These are phyloP conservation scores for Hybognathus amarus DNA, from an alignment of 2,797 vertebrate genomes.

Conservation along the genomic window DNA sequence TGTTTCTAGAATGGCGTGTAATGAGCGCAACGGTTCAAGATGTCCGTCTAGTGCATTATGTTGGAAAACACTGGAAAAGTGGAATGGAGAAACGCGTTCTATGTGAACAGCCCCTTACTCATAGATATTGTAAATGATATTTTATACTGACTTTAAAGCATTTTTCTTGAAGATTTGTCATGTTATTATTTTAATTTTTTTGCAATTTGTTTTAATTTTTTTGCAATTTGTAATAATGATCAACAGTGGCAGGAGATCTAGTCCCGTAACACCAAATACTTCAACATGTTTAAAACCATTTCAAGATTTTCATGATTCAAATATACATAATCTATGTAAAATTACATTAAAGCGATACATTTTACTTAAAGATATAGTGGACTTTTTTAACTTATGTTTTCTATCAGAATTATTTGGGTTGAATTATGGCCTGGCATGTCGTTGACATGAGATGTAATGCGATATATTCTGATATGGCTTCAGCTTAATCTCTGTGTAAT, in stretches of 20 bases:
- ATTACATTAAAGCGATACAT: neutral
- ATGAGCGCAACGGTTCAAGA: too few species aligned
- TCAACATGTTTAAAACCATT: too few species aligned
- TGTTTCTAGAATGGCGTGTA: too few species aligned
- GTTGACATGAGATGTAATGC: neutral
- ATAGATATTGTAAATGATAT: neutral
- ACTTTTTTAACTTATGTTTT: neutral
- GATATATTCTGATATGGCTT: neutral
- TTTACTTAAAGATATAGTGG: neutral
- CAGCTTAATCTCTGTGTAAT: neutral
- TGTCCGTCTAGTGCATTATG: too few species aligned
- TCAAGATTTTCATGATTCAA: neutral
- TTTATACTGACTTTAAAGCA: too few species aligned
- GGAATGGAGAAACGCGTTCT: too few species aligned
- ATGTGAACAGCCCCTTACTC: too few species aligned
- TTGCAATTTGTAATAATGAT: neutral
- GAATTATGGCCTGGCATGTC: neutral
- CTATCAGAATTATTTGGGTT: neutral
- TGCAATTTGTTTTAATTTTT: neutral
- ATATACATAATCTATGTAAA: too few species aligned
- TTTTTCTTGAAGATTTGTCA: neutral
- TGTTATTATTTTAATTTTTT: neutral
- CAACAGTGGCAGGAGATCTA: neutral
- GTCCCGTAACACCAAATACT: too few species aligned
- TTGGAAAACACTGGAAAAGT: too few species aligned